A percentile compares a stretch with the other conserved stretches of the same genome.
Evolutionary conservation across 2,888 invertebrate genomes (phyloP).

Genomic region (Pantelozetes paolii): DNA sequence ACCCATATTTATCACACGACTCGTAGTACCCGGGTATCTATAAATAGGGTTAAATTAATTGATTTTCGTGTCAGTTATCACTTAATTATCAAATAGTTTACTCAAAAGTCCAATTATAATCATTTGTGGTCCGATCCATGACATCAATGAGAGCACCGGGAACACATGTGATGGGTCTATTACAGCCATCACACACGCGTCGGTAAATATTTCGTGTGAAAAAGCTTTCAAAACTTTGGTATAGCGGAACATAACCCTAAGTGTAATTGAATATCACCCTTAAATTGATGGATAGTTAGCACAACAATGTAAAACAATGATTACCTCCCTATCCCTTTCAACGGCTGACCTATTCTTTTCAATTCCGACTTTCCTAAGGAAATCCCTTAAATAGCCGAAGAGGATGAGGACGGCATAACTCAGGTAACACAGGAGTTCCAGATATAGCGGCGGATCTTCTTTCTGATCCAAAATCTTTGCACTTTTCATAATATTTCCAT

Average conservation of each 20-base stretch:
- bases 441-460: slow-evolving; percentile 46
- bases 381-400: slow-evolving; percentile 86
- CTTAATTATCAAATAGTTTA: slow-evolving; percentile 51
- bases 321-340: slow-evolving; percentile 58
- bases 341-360: slow-evolving; percentile 53
- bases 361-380: slow-evolving; percentile 61
- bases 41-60: slow-evolving; percentile 66
- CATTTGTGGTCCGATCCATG: slow-evolving; percentile 75
- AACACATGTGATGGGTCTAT: slow-evolving; percentile 85
- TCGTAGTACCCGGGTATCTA: slow-evolving; percentile 71
- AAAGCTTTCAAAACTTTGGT: slow-evolving; percentile 56
- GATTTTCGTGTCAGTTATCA: slow-evolving; percentile 63
- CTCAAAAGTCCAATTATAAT: slow-evolving; percentile 91
- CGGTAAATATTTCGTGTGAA: slow-evolving; percentile 88
- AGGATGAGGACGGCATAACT: slow-evolving; percentile 24
- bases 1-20: slow-evolving; percentile 83
- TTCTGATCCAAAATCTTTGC: background rate
- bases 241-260: slow-evolving; percentile 55
- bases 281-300: too few relatives aligned
- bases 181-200: slow-evolving; percentile 90
- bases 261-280: background rate
- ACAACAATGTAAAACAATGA: background rate
- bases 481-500: background rate
- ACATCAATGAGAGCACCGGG: slow-evolving; percentile 80
- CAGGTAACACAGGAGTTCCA: slow-evolving; percentile 43